Evolutionary conservation across 2,113 vertebrate genomes (phyloP).

Genomic region (Erythrocebus patas): DNA sequence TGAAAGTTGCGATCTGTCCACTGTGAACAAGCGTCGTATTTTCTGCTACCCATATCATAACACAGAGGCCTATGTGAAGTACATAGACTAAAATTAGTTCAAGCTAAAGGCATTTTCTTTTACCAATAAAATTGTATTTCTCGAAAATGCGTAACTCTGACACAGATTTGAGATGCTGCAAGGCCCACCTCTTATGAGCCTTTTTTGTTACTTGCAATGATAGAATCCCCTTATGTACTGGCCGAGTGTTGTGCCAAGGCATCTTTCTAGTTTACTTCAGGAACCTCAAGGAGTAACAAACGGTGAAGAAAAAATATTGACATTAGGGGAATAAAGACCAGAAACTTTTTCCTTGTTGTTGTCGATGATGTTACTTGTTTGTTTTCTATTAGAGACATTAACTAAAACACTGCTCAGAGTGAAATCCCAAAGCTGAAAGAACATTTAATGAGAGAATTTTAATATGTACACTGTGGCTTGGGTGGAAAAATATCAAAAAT

Average conservation of each 20-base stretch:
- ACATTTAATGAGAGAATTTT: neutral
- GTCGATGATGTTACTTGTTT: neutral
- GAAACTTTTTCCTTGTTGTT: neutral
- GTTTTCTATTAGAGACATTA: neutral
- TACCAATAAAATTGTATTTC: neutral
- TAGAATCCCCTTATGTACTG: neutral
- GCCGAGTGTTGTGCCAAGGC: neutral
- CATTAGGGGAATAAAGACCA: neutral
- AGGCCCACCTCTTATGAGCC: rapidly evolving
- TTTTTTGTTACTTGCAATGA: neutral
- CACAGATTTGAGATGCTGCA: neutral
- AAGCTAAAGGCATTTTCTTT: neutral
- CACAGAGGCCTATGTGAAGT: rapidly evolving
- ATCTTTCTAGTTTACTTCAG: neutral
- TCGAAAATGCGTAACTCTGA: neutral
- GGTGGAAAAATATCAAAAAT: neutral
- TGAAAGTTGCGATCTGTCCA: neutral
- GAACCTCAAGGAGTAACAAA: neutral
- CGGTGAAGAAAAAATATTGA: neutral
- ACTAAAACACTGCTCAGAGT: neutral
- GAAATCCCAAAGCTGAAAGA: neutral
- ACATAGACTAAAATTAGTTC: neutral
- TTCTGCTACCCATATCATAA: neutral
- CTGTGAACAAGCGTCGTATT: neutral
- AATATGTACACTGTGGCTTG: neutral